Evolutionary conservation across 37 sponge, comb jelly and placozoan species (phyloP).

Genomic region (Eunapius fragilis): DNA sequence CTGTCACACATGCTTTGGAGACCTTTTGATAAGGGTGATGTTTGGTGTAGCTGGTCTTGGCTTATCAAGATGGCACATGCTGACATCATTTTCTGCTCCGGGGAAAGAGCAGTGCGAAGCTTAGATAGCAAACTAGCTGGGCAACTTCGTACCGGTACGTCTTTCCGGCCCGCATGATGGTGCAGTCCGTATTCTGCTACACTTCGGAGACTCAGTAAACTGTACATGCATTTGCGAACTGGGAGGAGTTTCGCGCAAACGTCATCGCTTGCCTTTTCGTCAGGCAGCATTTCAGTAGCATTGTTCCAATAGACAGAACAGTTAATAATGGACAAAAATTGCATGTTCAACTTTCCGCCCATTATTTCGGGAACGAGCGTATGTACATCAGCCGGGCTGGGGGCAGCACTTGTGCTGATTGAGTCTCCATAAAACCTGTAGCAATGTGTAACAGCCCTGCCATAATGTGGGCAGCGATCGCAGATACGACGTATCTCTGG

Average conservation of each 20-base stretch:
- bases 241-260: not conserved
- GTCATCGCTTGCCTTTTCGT: not conserved
- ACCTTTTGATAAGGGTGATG: not conserved
- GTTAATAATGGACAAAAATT: not conserved
- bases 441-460: not conserved
- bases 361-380: not conserved
- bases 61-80: not conserved
- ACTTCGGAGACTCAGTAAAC: not conserved
- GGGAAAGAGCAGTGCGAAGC: not conserved
- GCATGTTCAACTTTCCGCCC: not conserved
- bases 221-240: conserved; percentile 8
- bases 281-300: not conserved
- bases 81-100: not conserved
- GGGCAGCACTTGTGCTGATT: not conserved
- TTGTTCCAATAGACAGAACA: not conserved
- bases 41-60: not conserved
- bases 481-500: not conserved
- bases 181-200: conserved; percentile 10
- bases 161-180: no score
- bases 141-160: no score
- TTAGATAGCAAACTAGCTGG: no score
- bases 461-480: not conserved
- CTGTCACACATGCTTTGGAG: not conserved
- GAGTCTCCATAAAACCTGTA: not conserved
- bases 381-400: not conserved